Evolutionary conservation across 35 echinoderm and acorn worm genomes (phyloP).

Genomic region (Lytechinus pictus): DNA sequence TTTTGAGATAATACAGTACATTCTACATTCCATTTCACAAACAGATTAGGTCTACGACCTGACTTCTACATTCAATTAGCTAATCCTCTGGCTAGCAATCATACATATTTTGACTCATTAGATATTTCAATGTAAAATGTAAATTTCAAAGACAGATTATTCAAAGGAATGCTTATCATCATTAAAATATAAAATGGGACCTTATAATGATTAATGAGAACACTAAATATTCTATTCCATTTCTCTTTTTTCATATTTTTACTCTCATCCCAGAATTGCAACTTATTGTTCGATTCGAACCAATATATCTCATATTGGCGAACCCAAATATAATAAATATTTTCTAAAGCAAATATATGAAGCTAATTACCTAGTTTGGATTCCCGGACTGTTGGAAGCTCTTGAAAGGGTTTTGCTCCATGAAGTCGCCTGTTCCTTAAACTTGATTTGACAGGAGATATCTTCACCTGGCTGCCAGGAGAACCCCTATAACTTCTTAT

Average conservation of each 20-base stretch:
- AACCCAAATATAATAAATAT: not conserved
- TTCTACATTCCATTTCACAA: not conserved
- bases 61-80: not conserved
- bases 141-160: not conserved
- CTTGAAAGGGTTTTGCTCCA: conserved; percentile 1
- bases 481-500: not conserved
- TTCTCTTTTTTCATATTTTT: not conserved
- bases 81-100: not conserved
- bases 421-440: not conserved
- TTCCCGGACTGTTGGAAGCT: conserved; percentile 30
- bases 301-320: not conserved
- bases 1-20: not conserved
- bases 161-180: no score
- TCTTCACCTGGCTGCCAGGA: conserved; percentile 27
- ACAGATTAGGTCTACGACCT: not conserved
- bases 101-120: not conserved
- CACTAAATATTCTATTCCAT: not conserved
- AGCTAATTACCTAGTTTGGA: conserved; percentile 37
- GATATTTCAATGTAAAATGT: not conserved
- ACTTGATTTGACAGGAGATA: conserved; percentile 9
- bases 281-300: not conserved
- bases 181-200: no score
- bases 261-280: not conserved
- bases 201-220: not conserved
- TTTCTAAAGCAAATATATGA: not conserved